phyloP scores from a whole-genome alignment of 2,797 vertebrate genomes.

The Borostomias antarcticus region DNA sequence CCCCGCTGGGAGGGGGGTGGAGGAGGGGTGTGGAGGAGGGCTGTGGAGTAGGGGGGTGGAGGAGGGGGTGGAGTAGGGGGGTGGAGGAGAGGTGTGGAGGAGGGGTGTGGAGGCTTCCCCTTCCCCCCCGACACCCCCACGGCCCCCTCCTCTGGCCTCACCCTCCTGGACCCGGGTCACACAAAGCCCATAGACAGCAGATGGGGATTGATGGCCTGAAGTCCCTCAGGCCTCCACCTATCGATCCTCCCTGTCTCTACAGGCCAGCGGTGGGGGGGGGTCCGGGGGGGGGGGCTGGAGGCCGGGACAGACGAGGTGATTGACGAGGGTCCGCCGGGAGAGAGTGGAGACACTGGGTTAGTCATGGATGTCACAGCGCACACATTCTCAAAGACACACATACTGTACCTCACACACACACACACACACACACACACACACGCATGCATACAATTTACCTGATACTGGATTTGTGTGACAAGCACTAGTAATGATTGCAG shows the following conservation, averaged over 20 bases:
- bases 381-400: background rate
- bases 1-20: too few relatives aligned
- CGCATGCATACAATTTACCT: background rate
- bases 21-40: too few relatives aligned
- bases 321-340: conserved; percentile 34
- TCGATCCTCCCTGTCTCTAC: background rate
- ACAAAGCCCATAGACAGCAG: background rate
- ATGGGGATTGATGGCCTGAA: background rate
- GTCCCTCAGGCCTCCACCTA: background rate
- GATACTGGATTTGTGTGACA: background rate
- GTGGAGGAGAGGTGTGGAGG: too few relatives aligned
- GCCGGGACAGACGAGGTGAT: conserved; percentile 14
- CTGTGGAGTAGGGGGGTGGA: too few relatives aligned
- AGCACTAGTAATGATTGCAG: background rate
- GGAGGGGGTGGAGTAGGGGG: too few relatives aligned
- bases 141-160: background rate
- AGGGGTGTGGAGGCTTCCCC: too few relatives aligned
- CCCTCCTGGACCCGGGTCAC: background rate
- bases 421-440: conserved; percentile 11
- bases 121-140: background rate
- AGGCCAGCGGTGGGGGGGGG: background rate
- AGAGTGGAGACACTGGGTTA: conserved; percentile 44
- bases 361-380: conserved; percentile 43
- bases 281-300: background rate
- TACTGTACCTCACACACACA: conserved; percentile 44